Percentiles rank a stretch among this genome's conserved stretches.
Conservation (phyloP, 2,888 invertebrate genomes). For the Eilema griseolum region DNA sequence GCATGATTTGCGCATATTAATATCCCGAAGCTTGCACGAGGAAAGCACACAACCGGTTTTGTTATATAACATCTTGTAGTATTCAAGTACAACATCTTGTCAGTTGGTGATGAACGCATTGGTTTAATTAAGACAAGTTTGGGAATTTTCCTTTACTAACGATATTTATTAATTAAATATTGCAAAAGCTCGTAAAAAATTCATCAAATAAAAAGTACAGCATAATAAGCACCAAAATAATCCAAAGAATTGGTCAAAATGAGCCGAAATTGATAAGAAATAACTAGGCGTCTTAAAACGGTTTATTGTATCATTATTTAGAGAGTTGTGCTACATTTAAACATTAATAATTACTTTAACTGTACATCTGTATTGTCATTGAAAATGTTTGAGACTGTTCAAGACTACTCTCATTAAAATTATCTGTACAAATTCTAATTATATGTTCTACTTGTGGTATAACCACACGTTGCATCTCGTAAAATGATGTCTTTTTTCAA, state of each 20-base stretch:
- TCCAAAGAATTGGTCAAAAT: neutral
- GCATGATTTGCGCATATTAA: conserved; percentile 80
- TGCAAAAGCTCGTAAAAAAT: too few species aligned
- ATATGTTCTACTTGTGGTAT: neutral
- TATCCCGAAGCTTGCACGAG: conserved; percentile 62
- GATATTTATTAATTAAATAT: too few species aligned
- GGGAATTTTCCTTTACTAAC: conserved; percentile 41
- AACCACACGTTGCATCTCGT: conserved; percentile 44
- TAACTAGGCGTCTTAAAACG: too few species aligned
- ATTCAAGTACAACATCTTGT: conserved; percentile 43
- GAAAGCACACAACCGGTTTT: conserved; percentile 38
- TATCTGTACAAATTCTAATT: neutral
- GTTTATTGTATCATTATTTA: neutral
- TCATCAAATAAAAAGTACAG: neutral
- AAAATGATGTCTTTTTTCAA: conserved; percentile 48
- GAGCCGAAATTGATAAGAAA: neutral
- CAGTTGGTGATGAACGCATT: conserved; percentile 45
- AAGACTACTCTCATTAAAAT: neutral
- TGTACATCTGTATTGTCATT: too few species aligned
- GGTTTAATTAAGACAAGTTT: conserved; percentile 43
- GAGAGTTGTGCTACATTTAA: neutral
- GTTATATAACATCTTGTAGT: conserved; percentile 27
- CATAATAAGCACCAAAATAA: neutral
- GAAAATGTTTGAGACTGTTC: too few species aligned
- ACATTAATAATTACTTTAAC: neutral